Evolutionary conservation across 2,797 vertebrate species (phyloP), one percentile per base, ranked within the genome.

Genomic region (Coilia nasus): DNA sequence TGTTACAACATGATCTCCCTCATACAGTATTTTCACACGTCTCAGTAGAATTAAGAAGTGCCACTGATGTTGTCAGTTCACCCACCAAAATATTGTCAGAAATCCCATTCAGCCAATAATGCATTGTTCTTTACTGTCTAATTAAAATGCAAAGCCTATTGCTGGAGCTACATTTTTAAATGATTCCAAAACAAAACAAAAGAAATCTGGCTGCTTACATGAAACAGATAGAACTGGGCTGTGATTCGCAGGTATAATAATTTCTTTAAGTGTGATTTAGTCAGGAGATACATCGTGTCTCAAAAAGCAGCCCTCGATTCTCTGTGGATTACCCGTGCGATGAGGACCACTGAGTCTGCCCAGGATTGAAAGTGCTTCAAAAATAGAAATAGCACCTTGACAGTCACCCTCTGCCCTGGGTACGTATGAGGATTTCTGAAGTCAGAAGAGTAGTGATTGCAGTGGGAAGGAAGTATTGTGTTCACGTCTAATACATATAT

Each of bases 91-190:
- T 41, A 75, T 41, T 31, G 35, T 17, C 31, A 75, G 31, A 10
- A 41, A 54, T 54, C 7, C 50, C 50, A 54, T 71, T 28, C 64
- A 75, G 12, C 60, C 60, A 64, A 25, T 23, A 64, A 64, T 64
- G n/a, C 60, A 2, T 23, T 28, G 12, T 64, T 41, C 35, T 41
- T 41, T 25, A 10, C 28, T 31, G 23, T 25, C 78, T 84, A 31
- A 80, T 84, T 81, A 57, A 84, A 31, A 83, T 83, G 83, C 83
- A 78, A 57, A 75, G 64, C 23, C 64, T 57, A 84, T 84, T 78
- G 47, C 71, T 84, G 11, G 54, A 84, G 54, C 57, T 6, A 23
- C 21, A 81, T 85, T 71, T 14, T 35, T 5, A 78, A 35, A 78
- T 54, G 2, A 54, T 54, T 9, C 1, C 7, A 54, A 54, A 54